phyloP scores from a whole-genome alignment of 2,113 vertebrate genomes.

The Rhabdomys dilectus region DNA sequence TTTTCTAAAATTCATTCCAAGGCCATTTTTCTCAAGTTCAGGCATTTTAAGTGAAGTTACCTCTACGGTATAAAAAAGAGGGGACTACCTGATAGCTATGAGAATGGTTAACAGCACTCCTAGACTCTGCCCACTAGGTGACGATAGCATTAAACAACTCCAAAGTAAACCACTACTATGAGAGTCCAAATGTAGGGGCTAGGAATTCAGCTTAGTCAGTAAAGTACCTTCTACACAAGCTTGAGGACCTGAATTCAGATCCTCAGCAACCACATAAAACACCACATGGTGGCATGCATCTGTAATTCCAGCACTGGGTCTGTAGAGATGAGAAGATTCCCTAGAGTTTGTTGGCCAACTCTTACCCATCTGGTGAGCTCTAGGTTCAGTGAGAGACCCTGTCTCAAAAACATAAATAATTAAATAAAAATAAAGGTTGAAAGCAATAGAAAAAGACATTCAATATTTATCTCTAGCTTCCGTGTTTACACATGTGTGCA shows the following conservation, averaged over 20 bases:
- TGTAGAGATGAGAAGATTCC: neutral
- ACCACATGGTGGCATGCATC: neutral
- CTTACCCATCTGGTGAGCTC: neutral
- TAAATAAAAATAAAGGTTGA: neutral
- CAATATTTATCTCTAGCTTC: neutral
- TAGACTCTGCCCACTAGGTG: too few relatives aligned
- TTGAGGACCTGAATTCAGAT: neutral
- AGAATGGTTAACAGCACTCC: neutral
- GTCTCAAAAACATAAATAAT: neutral
- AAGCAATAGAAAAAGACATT: neutral
- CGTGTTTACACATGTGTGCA: neutral
- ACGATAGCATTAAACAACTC: neutral
- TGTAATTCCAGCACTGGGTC: neutral
- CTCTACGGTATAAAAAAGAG: too few relatives aligned
- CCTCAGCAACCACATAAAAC: neutral
- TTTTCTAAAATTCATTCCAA: neutral
- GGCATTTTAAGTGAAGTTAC: neutral
- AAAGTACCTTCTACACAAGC: neutral
- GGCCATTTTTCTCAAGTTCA: neutral
- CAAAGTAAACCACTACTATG: neutral
- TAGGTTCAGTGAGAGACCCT: neutral
- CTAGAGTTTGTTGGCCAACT: neutral
- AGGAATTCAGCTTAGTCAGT: neutral
- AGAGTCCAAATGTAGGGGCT: neutral
- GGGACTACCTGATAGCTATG: too few relatives aligned